Conservation (phyloP, 92 coral and sea anemone genomes). For the Phymanthus crucifer region DNA sequence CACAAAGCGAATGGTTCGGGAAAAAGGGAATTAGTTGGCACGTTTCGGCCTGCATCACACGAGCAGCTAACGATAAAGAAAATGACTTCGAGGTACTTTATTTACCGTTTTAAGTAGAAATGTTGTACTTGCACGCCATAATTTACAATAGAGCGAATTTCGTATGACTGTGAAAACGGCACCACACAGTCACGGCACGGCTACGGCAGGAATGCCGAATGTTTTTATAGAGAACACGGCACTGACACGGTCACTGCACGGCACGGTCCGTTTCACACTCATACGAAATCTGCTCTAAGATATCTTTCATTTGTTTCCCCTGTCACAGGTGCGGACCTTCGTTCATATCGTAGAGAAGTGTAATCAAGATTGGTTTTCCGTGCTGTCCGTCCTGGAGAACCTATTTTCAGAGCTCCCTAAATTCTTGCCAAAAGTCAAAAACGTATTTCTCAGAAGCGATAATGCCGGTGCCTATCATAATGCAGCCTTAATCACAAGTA, state of each 20-base stretch:
- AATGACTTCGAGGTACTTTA: constrained; percentile 29
- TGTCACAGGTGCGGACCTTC: constrained; percentile 40
- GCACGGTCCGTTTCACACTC: too few relatives aligned
- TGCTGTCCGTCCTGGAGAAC: constrained; percentile 42
- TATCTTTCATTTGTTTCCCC: too few relatives aligned
- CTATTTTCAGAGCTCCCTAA: constrained; percentile 22
- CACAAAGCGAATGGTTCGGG: constrained; percentile 58
- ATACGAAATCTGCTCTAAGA: too few relatives aligned
- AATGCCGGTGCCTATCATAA: constrained; percentile 67
- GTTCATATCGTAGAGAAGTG: constrained; percentile 43
- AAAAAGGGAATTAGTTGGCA: constrained; percentile 58
- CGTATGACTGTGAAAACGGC: too few relatives aligned
- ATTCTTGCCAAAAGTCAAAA: constrained; percentile 39
- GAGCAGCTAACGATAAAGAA: constrained; percentile 15
- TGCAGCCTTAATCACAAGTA: constrained; percentile 28
- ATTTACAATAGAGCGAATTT: too few relatives aligned
- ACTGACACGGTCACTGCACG: too few relatives aligned
- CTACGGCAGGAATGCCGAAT: too few relatives aligned
- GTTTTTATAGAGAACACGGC: too few relatives aligned
- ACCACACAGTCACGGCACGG: too few relatives aligned
- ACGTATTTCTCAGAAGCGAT: constrained; percentile 46
- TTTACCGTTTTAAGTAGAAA: too few relatives aligned
- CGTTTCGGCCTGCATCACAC: constrained; percentile 44
- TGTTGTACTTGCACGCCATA: too few relatives aligned
- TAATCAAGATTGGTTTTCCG: constrained; percentile 57